Conservation (phyloP, 2,113 vertebrate species). For the Choloepus hoffmanni region DNA sequence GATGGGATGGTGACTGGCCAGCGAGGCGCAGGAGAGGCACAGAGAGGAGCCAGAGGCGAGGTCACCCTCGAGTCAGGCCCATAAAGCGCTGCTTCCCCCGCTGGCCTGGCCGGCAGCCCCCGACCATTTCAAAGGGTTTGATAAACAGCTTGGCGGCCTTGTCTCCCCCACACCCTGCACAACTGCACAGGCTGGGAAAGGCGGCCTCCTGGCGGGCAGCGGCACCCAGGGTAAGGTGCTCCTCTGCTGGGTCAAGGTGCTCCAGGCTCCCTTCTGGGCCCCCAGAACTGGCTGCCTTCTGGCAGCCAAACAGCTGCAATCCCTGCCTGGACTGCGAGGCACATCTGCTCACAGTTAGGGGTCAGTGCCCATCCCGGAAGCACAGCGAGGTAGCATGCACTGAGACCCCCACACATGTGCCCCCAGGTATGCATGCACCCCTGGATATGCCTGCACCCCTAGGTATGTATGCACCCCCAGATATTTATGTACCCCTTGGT, state of each 20-base stretch:
- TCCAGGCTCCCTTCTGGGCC: conserved; percentile 82
- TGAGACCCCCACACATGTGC: accelerated
- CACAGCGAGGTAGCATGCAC: neutral
- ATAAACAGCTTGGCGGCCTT: conserved; percentile 87
- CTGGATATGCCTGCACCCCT: too few relatives aligned
- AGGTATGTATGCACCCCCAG: neutral
- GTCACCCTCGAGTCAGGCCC: conserved; percentile 83
- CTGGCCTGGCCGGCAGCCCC: conserved; percentile 79
- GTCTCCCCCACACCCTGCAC: conserved; percentile 86
- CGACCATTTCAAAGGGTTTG: conserved; percentile 86
- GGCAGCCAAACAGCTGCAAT: conserved; percentile 83
- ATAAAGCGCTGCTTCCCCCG: conserved; percentile 77
- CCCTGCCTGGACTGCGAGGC: conserved; percentile 74
- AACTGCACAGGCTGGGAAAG: conserved; percentile 79
- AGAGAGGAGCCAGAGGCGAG: conserved; percentile 49
- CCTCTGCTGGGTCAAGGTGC: conserved; percentile 89
- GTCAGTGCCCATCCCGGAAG: conserved; percentile 82
- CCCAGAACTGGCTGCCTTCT: conserved; percentile 81
- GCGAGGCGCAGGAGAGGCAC: neutral
- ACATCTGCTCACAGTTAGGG: conserved; percentile 87
- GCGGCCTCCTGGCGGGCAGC: conserved; percentile 82
- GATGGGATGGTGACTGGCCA: neutral
- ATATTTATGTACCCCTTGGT: too few relatives aligned
- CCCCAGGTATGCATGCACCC: neutral
- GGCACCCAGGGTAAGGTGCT: conserved; percentile 86